Percentiles rank a stretch among this genome's conserved stretches.
phyloP scores from a whole-genome alignment of 1,140 invertebrate genomes.

The Hylaeus anthracinus region DNA sequence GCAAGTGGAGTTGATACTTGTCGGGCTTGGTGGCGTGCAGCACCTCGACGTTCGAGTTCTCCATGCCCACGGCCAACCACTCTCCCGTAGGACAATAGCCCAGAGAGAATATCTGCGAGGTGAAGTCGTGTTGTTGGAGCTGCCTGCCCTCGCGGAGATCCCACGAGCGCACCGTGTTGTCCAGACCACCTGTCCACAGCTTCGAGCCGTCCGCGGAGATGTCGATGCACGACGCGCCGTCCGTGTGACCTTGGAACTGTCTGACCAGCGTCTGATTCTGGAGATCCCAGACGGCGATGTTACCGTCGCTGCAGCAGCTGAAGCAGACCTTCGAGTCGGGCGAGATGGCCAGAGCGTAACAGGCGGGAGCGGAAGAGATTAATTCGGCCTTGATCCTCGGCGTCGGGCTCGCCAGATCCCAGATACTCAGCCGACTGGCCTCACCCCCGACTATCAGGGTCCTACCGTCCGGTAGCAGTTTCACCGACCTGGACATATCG shows the following conservation, averaged over 20 bases:
- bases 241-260: constrained; percentile 96
- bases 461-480: constrained; percentile 93
- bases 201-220: constrained; percentile 97
- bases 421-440: constrained; percentile 93
- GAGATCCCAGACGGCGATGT: constrained; percentile 98
- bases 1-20: constrained; percentile 98
- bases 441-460: constrained; percentile 96
- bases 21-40: constrained; percentile 97
- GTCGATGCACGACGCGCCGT: constrained; percentile 98
- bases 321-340: constrained; percentile 97
- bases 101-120: constrained; percentile 95
- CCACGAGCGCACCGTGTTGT: constrained; percentile 97
- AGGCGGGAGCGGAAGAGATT: constrained; percentile 95
- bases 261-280: constrained; percentile 96
- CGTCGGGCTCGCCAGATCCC: constrained; percentile 92
- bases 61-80: constrained; percentile 99
- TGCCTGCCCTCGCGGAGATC: constrained; percentile 94
- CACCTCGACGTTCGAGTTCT: constrained; percentile 98
- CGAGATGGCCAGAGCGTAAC: constrained; percentile 94
- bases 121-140: constrained; percentile 94
- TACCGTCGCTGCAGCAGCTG: constrained; percentile 98
- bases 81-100: constrained; percentile 99
- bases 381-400: constrained; percentile 96
- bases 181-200: constrained; percentile 97
- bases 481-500: constrained; percentile 84